A percentile compares a stretch with the other conserved stretches of the same genome.
phyloP scores from a whole-genome alignment of 1,140 invertebrate species.

The Neuroterus valhalla region DNA sequence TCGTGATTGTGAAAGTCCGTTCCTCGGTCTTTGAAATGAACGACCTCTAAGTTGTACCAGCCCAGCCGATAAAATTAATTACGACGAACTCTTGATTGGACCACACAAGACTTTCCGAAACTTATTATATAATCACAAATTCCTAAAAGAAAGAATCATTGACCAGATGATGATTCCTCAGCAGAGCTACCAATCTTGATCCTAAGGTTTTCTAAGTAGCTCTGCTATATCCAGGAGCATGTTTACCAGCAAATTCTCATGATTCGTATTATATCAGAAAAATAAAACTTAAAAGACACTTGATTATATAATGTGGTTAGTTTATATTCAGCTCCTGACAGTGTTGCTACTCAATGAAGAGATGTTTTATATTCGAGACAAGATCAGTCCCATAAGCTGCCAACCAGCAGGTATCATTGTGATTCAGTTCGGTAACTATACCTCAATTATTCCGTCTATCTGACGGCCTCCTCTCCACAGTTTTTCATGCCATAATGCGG shows the following conservation, averaged over 20 bases:
- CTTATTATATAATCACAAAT: not conserved
- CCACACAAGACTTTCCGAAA: slow-evolving; percentile 15
- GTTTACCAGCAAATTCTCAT: not conserved
- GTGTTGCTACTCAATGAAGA: slow-evolving; percentile 21
- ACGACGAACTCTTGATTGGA: slow-evolving; percentile 8
- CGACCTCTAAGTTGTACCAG: slow-evolving; percentile 17
- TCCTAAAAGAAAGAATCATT: not conserved
- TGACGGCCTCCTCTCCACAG: slow-evolving; percentile 18
- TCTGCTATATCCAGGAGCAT: not conserved
- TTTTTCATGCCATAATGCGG: slow-evolving; percentile 24
- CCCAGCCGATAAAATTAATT: slow-evolving; percentile 19
- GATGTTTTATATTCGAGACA: slow-evolving; percentile 43
- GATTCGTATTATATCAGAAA: not conserved
- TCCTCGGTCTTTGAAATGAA: not conserved
- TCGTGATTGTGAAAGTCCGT: slow-evolving; percentile 21
- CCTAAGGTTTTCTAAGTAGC: not conserved
- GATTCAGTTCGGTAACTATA: slow-evolving; percentile 48
- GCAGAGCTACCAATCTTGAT: not conserved
- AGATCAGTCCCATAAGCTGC: slow-evolving; percentile 46
- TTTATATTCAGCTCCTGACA: slow-evolving; percentile 35
- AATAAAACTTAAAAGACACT: slow-evolving; percentile 3
- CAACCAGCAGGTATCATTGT: slow-evolving; percentile 47
- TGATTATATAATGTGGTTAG: not conserved
- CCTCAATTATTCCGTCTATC: slow-evolving; percentile 31
- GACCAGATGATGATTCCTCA: not conserved